Evolutionary conservation across 1,140 invertebrate species (phyloP).

Genomic region (Nasonia longicornis): DNA sequence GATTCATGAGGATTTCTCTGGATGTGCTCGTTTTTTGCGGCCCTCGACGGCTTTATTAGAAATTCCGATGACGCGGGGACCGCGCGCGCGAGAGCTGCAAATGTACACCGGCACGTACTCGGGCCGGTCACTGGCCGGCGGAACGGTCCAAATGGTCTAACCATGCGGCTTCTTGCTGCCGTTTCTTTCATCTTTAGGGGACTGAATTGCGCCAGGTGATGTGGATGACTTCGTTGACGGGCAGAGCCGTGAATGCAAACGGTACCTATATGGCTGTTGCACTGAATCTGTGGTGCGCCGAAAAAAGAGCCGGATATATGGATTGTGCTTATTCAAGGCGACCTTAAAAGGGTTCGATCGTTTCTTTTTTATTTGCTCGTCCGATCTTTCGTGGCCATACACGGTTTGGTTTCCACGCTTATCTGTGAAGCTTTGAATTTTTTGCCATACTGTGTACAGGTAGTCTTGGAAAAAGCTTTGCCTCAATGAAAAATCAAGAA

Average conservation of each 20-base stretch:
- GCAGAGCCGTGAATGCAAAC: conserved; percentile 19
- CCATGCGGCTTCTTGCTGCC: conserved; percentile 57
- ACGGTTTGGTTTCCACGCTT: neutral
- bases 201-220: conserved; percentile 51
- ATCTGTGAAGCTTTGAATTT: neutral
- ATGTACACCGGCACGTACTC: conserved; percentile 58
- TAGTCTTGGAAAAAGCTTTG: neutral
- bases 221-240: conserved; percentile 59
- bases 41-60: conserved; percentile 66
- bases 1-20: conserved; percentile 65
- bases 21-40: conserved; percentile 62
- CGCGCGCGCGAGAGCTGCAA: conserved; percentile 38
- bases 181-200: conserved; percentile 41
- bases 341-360: conserved; percentile 31
- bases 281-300: neutral
- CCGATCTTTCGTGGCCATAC: conserved; percentile 26
- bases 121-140: conserved; percentile 48
- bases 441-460: neutral
- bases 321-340: neutral
- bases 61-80: conserved; percentile 62
- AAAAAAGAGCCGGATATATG: conserved; percentile 13
- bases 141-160: conserved; percentile 57
- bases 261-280: conserved; percentile 14
- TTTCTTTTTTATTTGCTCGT: neutral
- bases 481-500: neutral